These are phyloP conservation scores for Zosterops pallidus DNA, from an alignment of 2,113 vertebrate species.

Conservation along the genomic window DNA sequence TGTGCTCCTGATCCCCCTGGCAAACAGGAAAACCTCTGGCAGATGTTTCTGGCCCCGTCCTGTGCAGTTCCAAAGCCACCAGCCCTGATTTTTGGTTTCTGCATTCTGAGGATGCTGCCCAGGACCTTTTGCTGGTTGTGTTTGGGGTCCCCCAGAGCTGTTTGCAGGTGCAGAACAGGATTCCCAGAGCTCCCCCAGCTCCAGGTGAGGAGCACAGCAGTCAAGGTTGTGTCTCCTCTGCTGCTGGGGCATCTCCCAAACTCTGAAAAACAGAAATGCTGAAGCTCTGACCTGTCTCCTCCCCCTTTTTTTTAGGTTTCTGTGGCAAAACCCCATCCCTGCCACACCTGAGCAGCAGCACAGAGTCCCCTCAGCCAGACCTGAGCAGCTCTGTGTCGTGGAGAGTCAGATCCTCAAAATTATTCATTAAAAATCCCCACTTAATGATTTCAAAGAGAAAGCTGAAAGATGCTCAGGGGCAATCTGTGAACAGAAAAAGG, in stretches of 20 bases:
- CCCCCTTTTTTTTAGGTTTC: neutral
- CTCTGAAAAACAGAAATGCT: neutral
- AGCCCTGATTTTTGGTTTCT: no score
- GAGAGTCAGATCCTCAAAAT: neutral
- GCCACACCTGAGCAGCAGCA: neutral
- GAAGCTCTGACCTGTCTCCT: neutral
- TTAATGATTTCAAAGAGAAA: conserved; percentile 41
- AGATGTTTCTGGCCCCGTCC: no score
- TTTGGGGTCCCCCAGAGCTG: no score
- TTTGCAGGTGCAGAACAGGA: no score
- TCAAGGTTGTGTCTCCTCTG: no score
- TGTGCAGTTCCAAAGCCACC: no score
- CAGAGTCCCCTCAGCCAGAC: neutral
- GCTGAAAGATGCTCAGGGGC: neutral
- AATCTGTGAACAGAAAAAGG: conserved; percentile 24
- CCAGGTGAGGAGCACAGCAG: no score
- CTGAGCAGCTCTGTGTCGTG: neutral
- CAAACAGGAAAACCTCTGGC: no score
- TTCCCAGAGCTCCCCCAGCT: no score
- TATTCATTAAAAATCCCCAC: neutral
- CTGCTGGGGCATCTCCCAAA: neutral
- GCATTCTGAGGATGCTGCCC: no score
- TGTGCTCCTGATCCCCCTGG: no score
- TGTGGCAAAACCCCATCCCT: neutral
- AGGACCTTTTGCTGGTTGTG: no score